Percentiles rank a stretch among this genome's conserved stretches.
Evolutionary conservation across 2,888 invertebrate genomes (phyloP).

Genomic region (Cordilura impudica): DNA sequence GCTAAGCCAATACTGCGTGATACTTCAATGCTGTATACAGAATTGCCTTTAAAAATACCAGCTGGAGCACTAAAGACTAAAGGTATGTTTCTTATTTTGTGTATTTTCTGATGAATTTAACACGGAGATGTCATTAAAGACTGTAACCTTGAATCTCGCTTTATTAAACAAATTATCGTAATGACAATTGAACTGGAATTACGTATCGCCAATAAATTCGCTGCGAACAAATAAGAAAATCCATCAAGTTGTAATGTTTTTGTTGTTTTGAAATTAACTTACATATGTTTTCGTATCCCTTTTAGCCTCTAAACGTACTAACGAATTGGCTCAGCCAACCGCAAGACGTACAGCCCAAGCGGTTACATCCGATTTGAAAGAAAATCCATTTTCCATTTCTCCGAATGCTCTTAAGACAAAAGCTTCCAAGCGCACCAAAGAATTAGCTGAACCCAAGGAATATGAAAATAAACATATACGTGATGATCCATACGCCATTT

Average conservation of each 20-base stretch:
- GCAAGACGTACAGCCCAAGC: slow-evolving; percentile 66
- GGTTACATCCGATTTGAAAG: slow-evolving; percentile 77
- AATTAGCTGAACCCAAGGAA: slow-evolving; percentile 78
- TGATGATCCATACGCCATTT: slow-evolving; percentile 78
- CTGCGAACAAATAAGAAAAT: too few species aligned
- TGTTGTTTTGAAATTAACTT: neutral
- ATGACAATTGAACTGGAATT: too few species aligned
- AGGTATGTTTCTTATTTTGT: slow-evolving; percentile 62
- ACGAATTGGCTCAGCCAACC: slow-evolving; percentile 68
- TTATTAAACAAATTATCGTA: too few species aligned
- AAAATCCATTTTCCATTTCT: slow-evolving; percentile 79
- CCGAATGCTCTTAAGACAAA: slow-evolving; percentile 79
- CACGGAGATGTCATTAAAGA: too few species aligned
- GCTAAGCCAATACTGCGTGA: slow-evolving; percentile 59
- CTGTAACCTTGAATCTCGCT: too few species aligned
- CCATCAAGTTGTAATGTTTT: neutral
- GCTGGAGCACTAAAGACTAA: slow-evolving; percentile 68
- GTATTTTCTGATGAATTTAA: neutral
- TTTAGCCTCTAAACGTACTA: slow-evolving; percentile 69
- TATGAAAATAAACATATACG: slow-evolving; percentile 76
- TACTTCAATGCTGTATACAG: slow-evolving; percentile 37
- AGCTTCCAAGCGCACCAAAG: slow-evolving; percentile 76
- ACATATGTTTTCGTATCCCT: neutral
- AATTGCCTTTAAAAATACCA: slow-evolving; percentile 65
- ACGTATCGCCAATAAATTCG: too few species aligned